Evolutionary conservation across 2,797 vertebrate species (phyloP).

Genomic region (Poeciliopsis turneri): DNA sequence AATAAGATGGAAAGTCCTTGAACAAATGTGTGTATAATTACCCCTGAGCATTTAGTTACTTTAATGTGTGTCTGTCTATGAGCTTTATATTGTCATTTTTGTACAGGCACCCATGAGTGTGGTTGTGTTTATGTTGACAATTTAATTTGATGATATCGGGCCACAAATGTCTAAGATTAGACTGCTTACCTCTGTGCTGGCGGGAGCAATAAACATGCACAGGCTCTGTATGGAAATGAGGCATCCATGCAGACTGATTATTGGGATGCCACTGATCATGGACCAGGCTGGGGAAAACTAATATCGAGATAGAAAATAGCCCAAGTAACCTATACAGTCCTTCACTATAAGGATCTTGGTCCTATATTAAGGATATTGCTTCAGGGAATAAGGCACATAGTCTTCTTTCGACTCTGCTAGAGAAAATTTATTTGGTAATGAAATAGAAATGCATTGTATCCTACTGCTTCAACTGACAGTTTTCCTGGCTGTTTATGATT

Average conservation of each 20-base stretch:
- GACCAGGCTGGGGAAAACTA: slow-evolving; percentile 21
- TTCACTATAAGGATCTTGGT: slow-evolving; percentile 19
- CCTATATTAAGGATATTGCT: slow-evolving; percentile 43
- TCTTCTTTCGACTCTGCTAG: slow-evolving; percentile 24
- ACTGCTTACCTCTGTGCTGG: slow-evolving; percentile 27
- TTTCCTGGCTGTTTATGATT: neutral
- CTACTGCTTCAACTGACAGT: neutral
- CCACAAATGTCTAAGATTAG: slow-evolving; percentile 50
- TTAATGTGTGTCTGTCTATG: slow-evolving; percentile 2
- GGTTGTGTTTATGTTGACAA: slow-evolving; percentile 43
- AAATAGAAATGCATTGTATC: slow-evolving; percentile 30
- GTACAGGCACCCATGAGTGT: slow-evolving; percentile 26
- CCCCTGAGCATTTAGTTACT: slow-evolving; percentile 26
- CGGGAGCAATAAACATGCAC: slow-evolving; percentile 36
- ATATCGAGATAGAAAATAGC: slow-evolving; percentile 31
- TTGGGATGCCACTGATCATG: slow-evolving; percentile 32
- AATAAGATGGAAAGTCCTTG: slow-evolving; percentile 45
- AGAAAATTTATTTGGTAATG: slow-evolving; percentile 28
- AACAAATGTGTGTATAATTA: slow-evolving; percentile 12
- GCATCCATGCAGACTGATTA: slow-evolving; percentile 15
- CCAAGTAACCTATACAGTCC: slow-evolving; percentile 27
- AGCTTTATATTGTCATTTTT: slow-evolving; percentile 26
- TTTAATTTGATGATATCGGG: slow-evolving; percentile 45
- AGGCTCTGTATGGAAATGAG: slow-evolving; percentile 43
- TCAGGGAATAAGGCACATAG: slow-evolving; percentile 14